A percentile compares a stretch with the other conserved stretches of the same genome.
Conservation (phyloP, 2,797 vertebrate species). For the Rhabdophis nuchalis region DNA sequence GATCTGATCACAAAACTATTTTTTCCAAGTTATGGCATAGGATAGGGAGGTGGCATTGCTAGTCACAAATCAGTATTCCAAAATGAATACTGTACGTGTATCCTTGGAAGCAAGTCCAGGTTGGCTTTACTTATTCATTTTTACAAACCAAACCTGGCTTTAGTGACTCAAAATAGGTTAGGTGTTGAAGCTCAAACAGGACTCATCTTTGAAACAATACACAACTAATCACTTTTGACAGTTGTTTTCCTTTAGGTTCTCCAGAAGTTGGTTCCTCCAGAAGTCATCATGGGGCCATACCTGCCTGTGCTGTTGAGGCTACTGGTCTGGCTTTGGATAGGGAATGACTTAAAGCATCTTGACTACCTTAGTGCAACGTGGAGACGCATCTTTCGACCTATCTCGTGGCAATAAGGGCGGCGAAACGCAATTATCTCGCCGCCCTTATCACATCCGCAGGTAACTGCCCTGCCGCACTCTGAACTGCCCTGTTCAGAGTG, state of each 20-base stretch:
- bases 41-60: neutral
- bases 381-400: neutral
- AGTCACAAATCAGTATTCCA: neutral
- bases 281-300: neutral
- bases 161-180: neutral
- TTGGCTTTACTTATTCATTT: neutral
- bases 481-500: no score
- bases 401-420: no score
- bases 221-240: neutral
- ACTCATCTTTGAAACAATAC: neutral
- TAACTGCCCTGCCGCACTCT: no score
- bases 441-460: no score
- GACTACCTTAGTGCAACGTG: neutral
- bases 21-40: neutral
- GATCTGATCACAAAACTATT: accelerated
- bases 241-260: neutral
- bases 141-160: neutral
- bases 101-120: neutral
- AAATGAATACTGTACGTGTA: neutral
- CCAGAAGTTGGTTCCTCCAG: no score
- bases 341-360: neutral
- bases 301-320: neutral
- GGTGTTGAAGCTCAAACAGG: neutral
- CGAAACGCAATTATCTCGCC: no score
- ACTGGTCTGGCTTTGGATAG: no score